phyloP scores from a whole-genome alignment of 1,140 invertebrate species.

The Bombus impatiens region DNA sequence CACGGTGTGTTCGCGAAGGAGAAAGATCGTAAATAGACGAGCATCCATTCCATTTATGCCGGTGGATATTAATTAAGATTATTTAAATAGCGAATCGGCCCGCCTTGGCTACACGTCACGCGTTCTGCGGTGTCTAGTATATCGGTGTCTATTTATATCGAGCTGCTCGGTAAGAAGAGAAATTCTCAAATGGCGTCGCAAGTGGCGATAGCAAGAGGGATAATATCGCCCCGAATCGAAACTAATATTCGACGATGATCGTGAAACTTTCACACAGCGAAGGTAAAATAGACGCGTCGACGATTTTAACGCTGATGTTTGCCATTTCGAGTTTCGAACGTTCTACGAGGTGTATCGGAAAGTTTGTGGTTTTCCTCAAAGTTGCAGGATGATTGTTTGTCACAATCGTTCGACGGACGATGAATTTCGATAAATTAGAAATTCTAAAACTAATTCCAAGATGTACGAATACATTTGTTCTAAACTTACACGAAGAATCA shows the following conservation, averaged over 20 bases:
- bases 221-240: neutral
- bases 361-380: no score
- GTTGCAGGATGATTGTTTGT: no score
- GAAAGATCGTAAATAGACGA: neutral
- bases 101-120: conserved; percentile 10
- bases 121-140: conserved; percentile 54
- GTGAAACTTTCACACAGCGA: neutral
- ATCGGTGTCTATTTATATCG: conserved; percentile 65
- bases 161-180: conserved; percentile 47
- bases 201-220: conserved; percentile 7
- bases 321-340: no score
- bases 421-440: no score
- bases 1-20: no score
- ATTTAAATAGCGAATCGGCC: conserved; percentile 19
- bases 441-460: no score
- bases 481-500: no score
- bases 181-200: conserved; percentile 52
- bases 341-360: no score
- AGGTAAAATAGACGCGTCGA: neutral
- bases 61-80: conserved; percentile 29
- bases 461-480: no score
- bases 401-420: no score
- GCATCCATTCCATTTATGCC: neutral
- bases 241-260: neutral
- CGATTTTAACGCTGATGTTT: no score